Evolutionary conservation across 2,797 vertebrate genomes (phyloP).

Genomic region (Phalloptychus januarius): DNA sequence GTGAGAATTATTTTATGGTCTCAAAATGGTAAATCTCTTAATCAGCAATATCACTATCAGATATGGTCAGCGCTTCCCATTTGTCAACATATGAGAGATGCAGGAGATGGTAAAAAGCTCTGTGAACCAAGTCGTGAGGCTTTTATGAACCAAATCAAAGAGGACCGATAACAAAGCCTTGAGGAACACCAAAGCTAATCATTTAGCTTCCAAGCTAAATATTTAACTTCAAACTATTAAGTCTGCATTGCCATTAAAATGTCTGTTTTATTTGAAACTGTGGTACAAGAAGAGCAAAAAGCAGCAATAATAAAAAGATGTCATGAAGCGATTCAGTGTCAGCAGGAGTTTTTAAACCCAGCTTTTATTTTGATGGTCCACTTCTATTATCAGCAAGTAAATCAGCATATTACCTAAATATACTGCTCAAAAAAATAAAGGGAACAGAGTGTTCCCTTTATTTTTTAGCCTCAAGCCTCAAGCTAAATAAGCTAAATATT

Average conservation of each 20-base stretch:
- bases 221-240: not conserved
- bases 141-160: not conserved
- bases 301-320: not conserved
- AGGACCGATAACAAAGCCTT: not conserved
- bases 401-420: not conserved
- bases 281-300: not conserved
- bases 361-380: no score
- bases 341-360: no score
- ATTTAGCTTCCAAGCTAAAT: not conserved
- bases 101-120: not conserved
- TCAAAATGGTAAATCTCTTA: not conserved
- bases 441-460: no score
- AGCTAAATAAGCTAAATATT: no score
- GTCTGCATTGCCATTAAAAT: no score
- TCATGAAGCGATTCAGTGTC: no score
- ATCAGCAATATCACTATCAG: not conserved
- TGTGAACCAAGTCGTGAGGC: not conserved
- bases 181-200: not conserved
- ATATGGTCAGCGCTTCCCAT: not conserved
- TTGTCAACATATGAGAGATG: not conserved
- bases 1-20: not conserved
- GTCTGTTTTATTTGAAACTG: not conserved
- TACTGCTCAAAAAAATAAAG: no score
- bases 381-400: not conserved
- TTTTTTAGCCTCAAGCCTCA: no score